Evolutionary conservation across 2,797 vertebrate species (phyloP).

Genomic region (Heterohyrax brucei): DNA sequence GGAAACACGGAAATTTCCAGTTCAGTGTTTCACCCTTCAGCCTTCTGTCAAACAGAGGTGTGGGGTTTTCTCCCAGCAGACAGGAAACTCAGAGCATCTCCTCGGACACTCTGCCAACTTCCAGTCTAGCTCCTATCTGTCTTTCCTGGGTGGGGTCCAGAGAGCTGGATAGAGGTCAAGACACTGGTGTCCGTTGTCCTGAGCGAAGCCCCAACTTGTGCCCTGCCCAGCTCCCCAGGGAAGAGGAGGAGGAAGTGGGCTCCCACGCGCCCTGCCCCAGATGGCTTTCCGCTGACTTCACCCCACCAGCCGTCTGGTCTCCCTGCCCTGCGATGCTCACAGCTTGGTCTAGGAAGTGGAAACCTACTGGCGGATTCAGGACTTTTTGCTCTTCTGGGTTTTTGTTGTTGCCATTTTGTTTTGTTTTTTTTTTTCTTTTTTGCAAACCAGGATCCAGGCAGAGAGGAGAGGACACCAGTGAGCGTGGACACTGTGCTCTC

Average conservation of each 20-base stretch:
- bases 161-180: neutral
- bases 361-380: slow-evolving; percentile 67
- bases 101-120: neutral
- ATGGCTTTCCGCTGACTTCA: slow-evolving; percentile 48
- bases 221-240: slow-evolving; percentile 34
- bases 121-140: neutral
- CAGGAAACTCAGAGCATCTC: slow-evolving; percentile 56
- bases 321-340: slow-evolving; percentile 25
- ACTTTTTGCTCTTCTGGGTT: no score
- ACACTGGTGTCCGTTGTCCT: neutral
- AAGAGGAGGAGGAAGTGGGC: slow-evolving; percentile 59
- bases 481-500: neutral
- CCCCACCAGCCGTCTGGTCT: slow-evolving; percentile 76
- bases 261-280: neutral
- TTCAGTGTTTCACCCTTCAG: slow-evolving; percentile 30
- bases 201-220: neutral
- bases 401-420: neutral
- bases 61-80: neutral
- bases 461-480: slow-evolving; percentile 25
- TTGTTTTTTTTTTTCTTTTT: neutral
- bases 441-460: neutral
- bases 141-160: neutral
- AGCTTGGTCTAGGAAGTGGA: slow-evolving; percentile 47
- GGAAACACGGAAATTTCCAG: slow-evolving; percentile 51
- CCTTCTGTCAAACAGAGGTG: slow-evolving; percentile 60